Base-by-base conservation (phyloP, 1,140 invertebrate species). In the Rhagoletis pomonella region DNA sequence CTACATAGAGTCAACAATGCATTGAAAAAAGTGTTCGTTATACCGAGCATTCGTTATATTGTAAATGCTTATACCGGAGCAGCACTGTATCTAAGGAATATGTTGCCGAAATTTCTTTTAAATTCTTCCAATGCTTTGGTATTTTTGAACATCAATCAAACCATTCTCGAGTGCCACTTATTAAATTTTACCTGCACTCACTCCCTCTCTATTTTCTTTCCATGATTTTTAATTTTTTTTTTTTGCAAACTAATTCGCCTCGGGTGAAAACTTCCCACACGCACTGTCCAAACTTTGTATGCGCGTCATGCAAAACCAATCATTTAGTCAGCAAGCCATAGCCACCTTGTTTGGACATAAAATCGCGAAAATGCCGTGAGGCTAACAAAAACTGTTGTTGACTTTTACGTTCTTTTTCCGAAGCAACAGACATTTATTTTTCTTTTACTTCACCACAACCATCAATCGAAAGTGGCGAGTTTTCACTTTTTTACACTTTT, bases 351-450 rank as follows among this genome's bases (percentile, higher is more conserved):
- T 9, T 47, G 47, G 47, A 19, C 47, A 81, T 81, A 55, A 81
- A 81, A 73, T 73, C 12, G 12, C 42, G 69, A 73, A 44, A 50
- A 2, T 10, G 19, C 47, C 9, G 47, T 77, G 44, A 77, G 5
- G 44, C 44, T 44, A 77, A 50, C 17, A n/a, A 77, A 6, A 77
- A 58, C 12, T 50, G 2, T 9, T 55, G 42, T 81, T 58, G 73
- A 81, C 50, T 58, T 81, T 81, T 81, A 55, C 44, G 47, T 55
- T n/a, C 47, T 81, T 19, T 81, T 81, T 81, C 73, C 67, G 67
- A 3, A 4, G 42, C 67, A 73, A 44, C 67, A 44, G 29, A 29
- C 4, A 47, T 17, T 73, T n/a, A 12, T 44, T 73, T 47, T 69
- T 42, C 4, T 69, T 44, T 17, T 55, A 5, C 42, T 55, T 81